Percentiles rank a stretch among this genome's conserved stretches.
phyloP scores from a whole-genome alignment of 2,888 invertebrate genomes.

The Conomelus anceps region DNA sequence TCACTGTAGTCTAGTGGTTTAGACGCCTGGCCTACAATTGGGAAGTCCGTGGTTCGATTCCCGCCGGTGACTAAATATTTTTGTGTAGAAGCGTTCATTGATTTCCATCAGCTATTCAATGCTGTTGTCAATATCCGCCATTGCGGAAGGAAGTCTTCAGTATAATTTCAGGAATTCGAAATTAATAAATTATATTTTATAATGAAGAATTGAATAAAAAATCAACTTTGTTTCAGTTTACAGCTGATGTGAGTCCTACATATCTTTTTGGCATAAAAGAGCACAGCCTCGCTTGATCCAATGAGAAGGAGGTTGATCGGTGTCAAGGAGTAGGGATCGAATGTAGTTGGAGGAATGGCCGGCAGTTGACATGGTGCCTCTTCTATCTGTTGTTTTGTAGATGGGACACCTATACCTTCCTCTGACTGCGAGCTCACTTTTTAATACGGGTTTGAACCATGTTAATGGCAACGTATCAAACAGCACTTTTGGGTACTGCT shows the following conservation, averaged over 20 bases:
- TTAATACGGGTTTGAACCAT: conserved; percentile 61
- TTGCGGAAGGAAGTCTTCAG: too few species aligned
- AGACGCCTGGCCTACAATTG: too few species aligned
- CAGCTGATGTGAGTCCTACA: conserved; percentile 41
- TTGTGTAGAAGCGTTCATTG: too few species aligned
- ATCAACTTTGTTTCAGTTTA: too few species aligned
- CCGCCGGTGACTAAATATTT: too few species aligned
- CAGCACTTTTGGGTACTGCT: conserved; percentile 73
- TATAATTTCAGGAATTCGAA: too few species aligned
- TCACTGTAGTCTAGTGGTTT: too few species aligned
- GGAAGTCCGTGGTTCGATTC: too few species aligned
- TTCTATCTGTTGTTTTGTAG: conserved; percentile 73
- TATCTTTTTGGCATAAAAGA: conserved; percentile 65
- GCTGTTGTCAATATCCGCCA: too few species aligned
- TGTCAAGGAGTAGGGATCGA: conserved; percentile 63
- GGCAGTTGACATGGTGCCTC: conserved; percentile 71
- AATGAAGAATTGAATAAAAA: too few species aligned
- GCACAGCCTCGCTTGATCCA: conserved; percentile 80
- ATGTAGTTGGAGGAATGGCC: conserved; percentile 87
- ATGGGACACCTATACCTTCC: conserved; percentile 64
- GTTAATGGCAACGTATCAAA: conserved; percentile 72
- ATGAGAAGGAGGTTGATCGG: conserved; percentile 58
- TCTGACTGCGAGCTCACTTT: conserved; percentile 47
- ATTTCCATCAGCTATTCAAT: too few species aligned
- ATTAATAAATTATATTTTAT: too few species aligned